Conservation (phyloP, 2,888 invertebrate species). For the Sesamia inferens region DNA sequence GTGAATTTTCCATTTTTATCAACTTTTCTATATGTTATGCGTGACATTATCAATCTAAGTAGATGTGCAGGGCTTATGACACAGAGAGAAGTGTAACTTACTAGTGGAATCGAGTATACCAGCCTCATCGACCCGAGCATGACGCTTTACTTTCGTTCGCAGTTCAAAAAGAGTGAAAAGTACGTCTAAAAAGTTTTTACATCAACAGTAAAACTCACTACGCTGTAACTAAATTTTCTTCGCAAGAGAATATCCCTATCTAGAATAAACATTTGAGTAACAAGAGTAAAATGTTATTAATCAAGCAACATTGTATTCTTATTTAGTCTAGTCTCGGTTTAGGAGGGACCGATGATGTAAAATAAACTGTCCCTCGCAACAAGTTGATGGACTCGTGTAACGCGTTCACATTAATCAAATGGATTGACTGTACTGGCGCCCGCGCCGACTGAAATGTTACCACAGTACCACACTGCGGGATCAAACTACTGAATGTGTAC, state of each 20-base stretch:
- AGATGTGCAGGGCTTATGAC: no score
- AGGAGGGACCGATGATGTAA: constrained; percentile 70
- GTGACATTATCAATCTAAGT: background rate
- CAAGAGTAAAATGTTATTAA: constrained; percentile 72
- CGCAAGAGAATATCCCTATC: constrained; percentile 7
- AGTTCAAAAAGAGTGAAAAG: background rate
- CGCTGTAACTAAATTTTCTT: constrained; percentile 10
- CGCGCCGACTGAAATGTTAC: constrained; percentile 68
- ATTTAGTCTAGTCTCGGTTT: constrained; percentile 69
- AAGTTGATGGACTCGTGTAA: constrained; percentile 76
- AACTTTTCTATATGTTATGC: background rate
- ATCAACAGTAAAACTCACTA: background rate
- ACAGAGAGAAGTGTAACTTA: background rate
- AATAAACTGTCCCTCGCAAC: constrained; percentile 78
- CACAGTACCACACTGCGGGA: constrained; percentile 42
- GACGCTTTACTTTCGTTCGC: background rate
- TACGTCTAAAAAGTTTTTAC: no score
- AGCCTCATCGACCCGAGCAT: background rate
- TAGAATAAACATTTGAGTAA: constrained; percentile 9
- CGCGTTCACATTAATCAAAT: constrained; percentile 81
- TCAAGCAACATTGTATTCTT: constrained; percentile 75
- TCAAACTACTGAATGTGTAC: constrained; percentile 42
- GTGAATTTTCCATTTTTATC: constrained; percentile 7
- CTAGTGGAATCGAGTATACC: background rate
- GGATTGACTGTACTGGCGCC: constrained; percentile 71